Base-by-base conservation (phyloP, 2,113 vertebrate species). In the Talpa occidentalis region DNA sequence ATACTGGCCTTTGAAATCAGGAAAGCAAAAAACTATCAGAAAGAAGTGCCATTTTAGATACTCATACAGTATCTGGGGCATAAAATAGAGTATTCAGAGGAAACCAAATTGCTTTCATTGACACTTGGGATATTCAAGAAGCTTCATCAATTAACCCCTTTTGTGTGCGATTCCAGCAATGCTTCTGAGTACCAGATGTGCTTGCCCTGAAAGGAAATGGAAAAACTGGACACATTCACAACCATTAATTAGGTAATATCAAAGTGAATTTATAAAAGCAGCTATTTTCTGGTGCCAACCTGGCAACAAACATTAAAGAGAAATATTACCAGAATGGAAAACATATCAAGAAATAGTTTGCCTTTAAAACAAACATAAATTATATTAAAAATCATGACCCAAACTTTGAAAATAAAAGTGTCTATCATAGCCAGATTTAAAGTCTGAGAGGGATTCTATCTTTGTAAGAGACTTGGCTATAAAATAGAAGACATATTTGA, bases 71-170 rank as follows among this genome's bases (percentile, higher is more conserved):
- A 91, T 93, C 80, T 86, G 42, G 35, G 72, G 77, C 59, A 90
- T 95, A 93, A 97, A 97, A 90, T 28, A 70, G 76, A 86, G 91
- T 90, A 97, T 96, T 97, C 95, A 97, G 87, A 80, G 79, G 83
- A 82, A 91, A 95, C 97, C 97, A 97, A 95, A 86, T 86, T 42
- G 86, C 94, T 96, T 91, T 96, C 79, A 47, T 42, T 59, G 80
- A 93, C 64, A 66, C 91, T 37, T 92, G 40, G 91, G 72, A 88
- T 77, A 96, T 93, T 89, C 93, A 93, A 95, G 93, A 70, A 88
- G 85, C 73, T 74, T 86, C 81, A 90, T 94, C 88, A 97, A 97
- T 93, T 82, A 78, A 64, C 56, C 56, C 73, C 95, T 42, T 96
- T 90, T 97, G 95, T 97, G 56, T 92, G 94, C 88, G 94, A 69